Conservation (phyloP, 2,888 invertebrate species). For the Drosophila borealis region DNA sequence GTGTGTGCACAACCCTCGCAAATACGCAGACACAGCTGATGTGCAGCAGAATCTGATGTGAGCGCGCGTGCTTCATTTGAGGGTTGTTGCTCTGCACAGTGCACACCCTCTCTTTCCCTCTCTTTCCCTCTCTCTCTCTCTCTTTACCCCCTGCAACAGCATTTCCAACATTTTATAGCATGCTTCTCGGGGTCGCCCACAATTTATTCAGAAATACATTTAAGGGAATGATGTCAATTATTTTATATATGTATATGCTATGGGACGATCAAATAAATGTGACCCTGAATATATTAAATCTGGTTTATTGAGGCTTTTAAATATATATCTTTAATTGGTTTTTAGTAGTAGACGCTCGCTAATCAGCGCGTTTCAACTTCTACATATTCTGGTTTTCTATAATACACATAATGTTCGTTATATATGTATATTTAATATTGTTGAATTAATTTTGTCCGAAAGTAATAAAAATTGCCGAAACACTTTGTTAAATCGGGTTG, state of each 20-base stretch:
- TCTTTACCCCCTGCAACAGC: neutral
- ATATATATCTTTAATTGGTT: too few relatives aligned
- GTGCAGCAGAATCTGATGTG: constrained; percentile 19
- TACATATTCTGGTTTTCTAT: too few relatives aligned
- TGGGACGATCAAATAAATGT: constrained; percentile 15
- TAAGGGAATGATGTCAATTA: constrained; percentile 32
- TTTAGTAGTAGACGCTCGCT: too few relatives aligned
- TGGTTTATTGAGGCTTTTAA: too few relatives aligned
- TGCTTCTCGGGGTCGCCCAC: constrained; percentile 35
- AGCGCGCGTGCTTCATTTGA: constrained; percentile 23
- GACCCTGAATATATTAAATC: neutral
- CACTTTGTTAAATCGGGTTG: neutral
- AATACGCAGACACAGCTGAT: constrained; percentile 30
- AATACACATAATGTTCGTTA: neutral
- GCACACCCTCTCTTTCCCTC: neutral
- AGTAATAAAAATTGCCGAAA: neutral
- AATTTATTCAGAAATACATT: constrained; percentile 4
- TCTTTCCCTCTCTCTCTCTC: neutral
- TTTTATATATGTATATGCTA: constrained; percentile 15
- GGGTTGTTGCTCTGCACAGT: constrained; percentile 39
- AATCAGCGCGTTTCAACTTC: too few relatives aligned
- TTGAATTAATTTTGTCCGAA: too few relatives aligned
- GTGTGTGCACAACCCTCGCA: constrained; percentile 39
- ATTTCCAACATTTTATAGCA: constrained; percentile 29
- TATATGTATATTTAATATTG: neutral